Evolutionary conservation across 1,140 invertebrate genomes (phyloP).

Genomic region (Bombus superbus): DNA sequence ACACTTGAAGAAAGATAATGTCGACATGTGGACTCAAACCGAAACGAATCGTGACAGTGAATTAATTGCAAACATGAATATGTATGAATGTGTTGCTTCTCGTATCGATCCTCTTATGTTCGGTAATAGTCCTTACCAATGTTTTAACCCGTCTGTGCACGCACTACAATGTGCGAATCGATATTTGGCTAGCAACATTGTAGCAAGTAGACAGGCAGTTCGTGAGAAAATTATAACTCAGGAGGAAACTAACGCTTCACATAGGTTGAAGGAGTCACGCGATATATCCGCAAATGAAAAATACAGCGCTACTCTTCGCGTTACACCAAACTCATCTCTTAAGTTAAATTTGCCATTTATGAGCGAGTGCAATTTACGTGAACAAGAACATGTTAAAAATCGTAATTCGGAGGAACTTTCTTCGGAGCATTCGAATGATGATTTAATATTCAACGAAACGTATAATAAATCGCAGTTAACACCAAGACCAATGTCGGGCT

Average conservation of each 20-base stretch:
- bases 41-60: not conserved
- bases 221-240: not conserved
- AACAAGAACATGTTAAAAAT: not conserved
- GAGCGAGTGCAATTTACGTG: not conserved
- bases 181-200: slow-evolving; percentile 45
- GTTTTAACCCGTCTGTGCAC: not conserved
- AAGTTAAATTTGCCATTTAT: not conserved
- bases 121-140: slow-evolving; percentile 30
- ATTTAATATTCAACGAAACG: not conserved
- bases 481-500: not conserved
- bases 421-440: not conserved
- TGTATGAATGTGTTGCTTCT: not conserved
- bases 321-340: not conserved
- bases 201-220: not conserved
- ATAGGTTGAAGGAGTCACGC: not conserved
- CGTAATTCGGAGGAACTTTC: not conserved
- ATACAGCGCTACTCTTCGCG: accelerated
- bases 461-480: not conserved
- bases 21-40: slow-evolving; percentile 7
- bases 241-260: not conserved
- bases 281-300: not conserved
- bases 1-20: slow-evolving; percentile 46
- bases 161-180: slow-evolving; percentile 39
- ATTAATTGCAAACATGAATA: not conserved
- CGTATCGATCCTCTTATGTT: slow-evolving; percentile 53